Evolutionary conservation across 2,113 vertebrate species (phyloP).

Genomic region (Trinectes maculatus): DNA sequence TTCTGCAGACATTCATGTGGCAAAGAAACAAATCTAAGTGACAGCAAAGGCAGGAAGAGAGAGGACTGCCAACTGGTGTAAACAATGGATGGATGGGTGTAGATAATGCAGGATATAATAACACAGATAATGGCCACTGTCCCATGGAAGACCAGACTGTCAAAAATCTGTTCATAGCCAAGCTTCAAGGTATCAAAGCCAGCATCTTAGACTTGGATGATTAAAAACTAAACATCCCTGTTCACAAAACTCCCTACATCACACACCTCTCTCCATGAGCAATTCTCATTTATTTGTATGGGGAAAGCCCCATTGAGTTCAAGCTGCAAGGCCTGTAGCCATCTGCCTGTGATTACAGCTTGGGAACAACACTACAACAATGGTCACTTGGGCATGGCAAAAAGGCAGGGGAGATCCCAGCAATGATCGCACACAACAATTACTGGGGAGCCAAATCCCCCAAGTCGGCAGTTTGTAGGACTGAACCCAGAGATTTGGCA

Average conservation of each 20-base stretch:
- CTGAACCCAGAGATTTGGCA: conserved; percentile 70
- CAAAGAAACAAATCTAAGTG: no score
- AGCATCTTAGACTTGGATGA: conserved; percentile 10
- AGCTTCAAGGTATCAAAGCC: conserved; percentile 10
- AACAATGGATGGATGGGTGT: no score
- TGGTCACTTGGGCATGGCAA: conserved; percentile 58
- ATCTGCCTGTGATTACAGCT: conserved; percentile 75
- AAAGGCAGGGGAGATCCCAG: conserved; percentile 66
- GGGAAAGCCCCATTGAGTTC: conserved; percentile 63
- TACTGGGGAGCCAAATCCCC: conserved; percentile 67
- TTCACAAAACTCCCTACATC: conserved; percentile 56
- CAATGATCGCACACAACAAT: conserved; percentile 67
- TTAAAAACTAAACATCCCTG: conserved; percentile 16
- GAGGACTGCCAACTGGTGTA: neutral
- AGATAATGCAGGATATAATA: neutral
- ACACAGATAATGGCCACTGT: neutral
- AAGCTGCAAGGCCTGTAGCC: conserved; percentile 36
- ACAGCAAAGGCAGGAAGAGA: no score
- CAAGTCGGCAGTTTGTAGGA: conserved; percentile 59
- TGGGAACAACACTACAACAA: conserved; percentile 66
- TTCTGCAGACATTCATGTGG: no score
- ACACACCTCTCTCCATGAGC: conserved; percentile 48
- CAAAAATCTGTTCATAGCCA: conserved; percentile 12
- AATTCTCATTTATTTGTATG: conserved; percentile 38
- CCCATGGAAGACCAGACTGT: neutral